These are phyloP conservation scores for Cynaeus angustus DNA, from an alignment of 2,888 invertebrate species.

Conservation along the genomic window DNA sequence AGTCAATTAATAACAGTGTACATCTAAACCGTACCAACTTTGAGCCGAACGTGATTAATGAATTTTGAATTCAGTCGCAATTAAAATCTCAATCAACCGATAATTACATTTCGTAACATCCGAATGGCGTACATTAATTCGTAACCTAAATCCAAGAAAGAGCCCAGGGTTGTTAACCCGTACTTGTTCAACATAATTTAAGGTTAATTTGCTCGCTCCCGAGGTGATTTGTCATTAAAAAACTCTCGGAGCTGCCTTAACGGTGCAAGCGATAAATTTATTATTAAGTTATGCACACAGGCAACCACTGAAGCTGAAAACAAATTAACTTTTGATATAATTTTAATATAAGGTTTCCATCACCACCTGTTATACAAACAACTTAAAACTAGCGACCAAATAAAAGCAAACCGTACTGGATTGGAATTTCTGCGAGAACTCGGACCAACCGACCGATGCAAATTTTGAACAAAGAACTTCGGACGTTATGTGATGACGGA, in stretches of 20 bases:
- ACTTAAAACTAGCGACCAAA: constrained; percentile 52
- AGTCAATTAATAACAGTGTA: constrained; percentile 45
- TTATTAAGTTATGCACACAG: constrained; percentile 37
- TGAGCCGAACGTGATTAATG: constrained; percentile 32
- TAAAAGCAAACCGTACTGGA: constrained; percentile 58
- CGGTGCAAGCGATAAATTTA: constrained; percentile 44
- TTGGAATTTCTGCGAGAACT: constrained; percentile 53
- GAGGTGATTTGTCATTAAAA: constrained; percentile 43
- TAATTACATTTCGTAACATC: constrained; percentile 16
- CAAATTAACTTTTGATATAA: constrained; percentile 67
- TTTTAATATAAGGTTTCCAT: constrained; percentile 68
- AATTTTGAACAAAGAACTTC: constrained; percentile 50
- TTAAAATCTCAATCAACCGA: constrained; percentile 35
- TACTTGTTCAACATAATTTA: constrained; percentile 33
- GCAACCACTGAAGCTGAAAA: constrained; percentile 53
- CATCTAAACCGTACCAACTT: constrained; percentile 28
- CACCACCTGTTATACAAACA: constrained; percentile 65
- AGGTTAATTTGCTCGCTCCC: constrained; percentile 35
- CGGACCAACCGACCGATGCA: constrained; percentile 50
- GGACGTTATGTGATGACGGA: constrained; percentile 27
- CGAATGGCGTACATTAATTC: constrained; percentile 15
- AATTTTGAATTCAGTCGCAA: constrained; percentile 17
- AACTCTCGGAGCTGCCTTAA: constrained; percentile 33
- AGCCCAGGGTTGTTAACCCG: constrained; percentile 33
- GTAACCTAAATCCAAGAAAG: constrained; percentile 18